Base-by-base conservation (phyloP, 2,888 invertebrate species). In the Andrena marginata region DNA sequence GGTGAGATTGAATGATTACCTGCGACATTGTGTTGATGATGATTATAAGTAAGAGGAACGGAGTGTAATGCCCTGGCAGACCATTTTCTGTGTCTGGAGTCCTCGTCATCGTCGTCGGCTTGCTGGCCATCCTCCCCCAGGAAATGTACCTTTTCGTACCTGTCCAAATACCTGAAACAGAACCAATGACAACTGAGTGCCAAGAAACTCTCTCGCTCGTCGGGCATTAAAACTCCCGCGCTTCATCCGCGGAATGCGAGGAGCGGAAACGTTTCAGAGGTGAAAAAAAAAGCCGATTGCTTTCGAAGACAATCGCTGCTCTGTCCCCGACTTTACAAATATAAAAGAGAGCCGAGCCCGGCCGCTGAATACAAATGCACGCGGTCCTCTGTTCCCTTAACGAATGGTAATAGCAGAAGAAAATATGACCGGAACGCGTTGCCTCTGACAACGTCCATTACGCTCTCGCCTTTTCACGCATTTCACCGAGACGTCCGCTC, bases 141-240 rank as follows among this genome's bases (percentile, higher is more conserved):
- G 90, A 97, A 98, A 93, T 97, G 97, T 13, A 98, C 96, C 92
- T 98, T 96, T 94, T 99, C 99, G 95, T 98, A 99, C 92, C 98
- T 97, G 92, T 97, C 97, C 94, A 98, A 95, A 94, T 96, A 96
- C 91, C 96, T 96, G 94, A 35, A 94, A 93, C 70, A 77, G 62
- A 77, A 77, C 4, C 20, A 4, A 23, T 48, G 1, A 48, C n/a
- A 10, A 20, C 65, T n/a, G 56, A 5, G 33, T 31, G 33, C 13
- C 5, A 26, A 63, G 6, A 63, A 6, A 63, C 33, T n/a, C 20
- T 26, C 20, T 7, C 16, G 62, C 23, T 23, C 10, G 23, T 56
- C 23, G 10, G 56, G 1, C 10, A 56, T 13, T 10, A 26, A 26
- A 26, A 26, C 23, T 23, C 54, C 54, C 23, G 8, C 23, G 20